phyloP scores from a whole-genome alignment of 2,888 invertebrate species.

The Ophion costatus region DNA sequence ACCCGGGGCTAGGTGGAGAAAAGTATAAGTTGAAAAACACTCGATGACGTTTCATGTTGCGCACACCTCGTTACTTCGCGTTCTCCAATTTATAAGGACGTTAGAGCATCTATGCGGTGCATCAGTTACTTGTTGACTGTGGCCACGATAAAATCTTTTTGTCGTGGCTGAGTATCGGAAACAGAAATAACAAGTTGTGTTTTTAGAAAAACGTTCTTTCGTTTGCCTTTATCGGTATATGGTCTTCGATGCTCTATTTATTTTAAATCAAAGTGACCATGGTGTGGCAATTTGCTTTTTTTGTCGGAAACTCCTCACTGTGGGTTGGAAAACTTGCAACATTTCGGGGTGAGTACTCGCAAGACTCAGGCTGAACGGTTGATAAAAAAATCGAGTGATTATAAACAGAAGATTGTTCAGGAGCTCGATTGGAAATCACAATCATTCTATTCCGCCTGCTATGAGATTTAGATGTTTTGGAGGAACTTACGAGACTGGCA shows the following conservation, averaged over 20 bases:
- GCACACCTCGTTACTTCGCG: conserved; percentile 7
- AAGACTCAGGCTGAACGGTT: neutral
- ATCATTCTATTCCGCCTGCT: too few species aligned
- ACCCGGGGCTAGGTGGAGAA: neutral
- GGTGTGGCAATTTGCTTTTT: conserved; percentile 45
- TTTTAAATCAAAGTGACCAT: conserved; percentile 30
- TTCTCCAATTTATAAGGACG: conserved; percentile 55
- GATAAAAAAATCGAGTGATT: neutral
- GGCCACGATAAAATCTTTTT: neutral
- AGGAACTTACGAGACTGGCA: too few species aligned
- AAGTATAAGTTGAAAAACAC: neutral
- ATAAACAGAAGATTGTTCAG: neutral
- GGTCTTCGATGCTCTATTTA: neutral
- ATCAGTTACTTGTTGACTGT: conserved; percentile 54
- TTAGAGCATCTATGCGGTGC: conserved; percentile 22
- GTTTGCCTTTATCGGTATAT: too few species aligned
- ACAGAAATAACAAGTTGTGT: neutral
- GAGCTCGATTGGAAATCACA: too few species aligned
- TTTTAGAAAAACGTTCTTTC: neutral
- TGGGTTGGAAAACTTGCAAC: conserved; percentile 34
- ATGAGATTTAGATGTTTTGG: neutral
- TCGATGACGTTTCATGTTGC: conserved; percentile 11
- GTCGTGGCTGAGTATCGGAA: conserved; percentile 5
- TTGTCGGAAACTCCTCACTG: conserved; percentile 23
- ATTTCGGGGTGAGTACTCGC: conserved; percentile 42